Percentiles rank a stretch among this genome's conserved stretches.
These are phyloP conservation scores for Chaetorhynchus papuensis DNA, from an alignment of 2,113 vertebrate species.

Conservation along the genomic window DNA sequence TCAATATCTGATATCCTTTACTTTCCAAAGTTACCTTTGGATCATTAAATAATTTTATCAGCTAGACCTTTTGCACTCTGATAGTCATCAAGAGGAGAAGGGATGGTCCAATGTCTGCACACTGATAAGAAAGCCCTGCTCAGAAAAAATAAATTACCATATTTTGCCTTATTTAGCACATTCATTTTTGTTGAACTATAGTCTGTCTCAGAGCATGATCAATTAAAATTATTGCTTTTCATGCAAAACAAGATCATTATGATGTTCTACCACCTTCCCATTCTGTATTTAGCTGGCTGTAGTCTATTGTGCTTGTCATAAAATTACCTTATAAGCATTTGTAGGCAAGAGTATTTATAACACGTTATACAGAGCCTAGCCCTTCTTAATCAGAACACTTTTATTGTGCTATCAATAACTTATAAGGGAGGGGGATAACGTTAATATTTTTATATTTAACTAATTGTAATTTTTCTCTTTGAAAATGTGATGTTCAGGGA, in stretches of 20 bases:
- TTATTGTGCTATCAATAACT: neutral
- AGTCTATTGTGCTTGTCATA: neutral
- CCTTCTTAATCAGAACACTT: neutral
- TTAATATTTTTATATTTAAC: neutral
- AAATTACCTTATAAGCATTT: neutral
- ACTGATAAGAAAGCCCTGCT: slow-evolving; percentile 32
- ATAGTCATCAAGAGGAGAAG: slow-evolving; percentile 54
- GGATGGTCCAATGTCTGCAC: slow-evolving; percentile 2
- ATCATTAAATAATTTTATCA: slow-evolving; percentile 68
- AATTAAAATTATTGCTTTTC: slow-evolving; percentile 13
- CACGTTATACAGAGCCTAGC: neutral
- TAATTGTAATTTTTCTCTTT: neutral
- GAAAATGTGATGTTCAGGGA: neutral
- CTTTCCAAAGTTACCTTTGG: slow-evolving; percentile 50
- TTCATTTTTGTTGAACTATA: neutral
- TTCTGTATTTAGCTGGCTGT: neutral
- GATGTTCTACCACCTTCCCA: neutral
- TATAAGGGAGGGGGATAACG: neutral
- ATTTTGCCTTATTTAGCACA: slow-evolving; percentile 36
- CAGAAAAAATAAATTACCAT: slow-evolving; percentile 33
- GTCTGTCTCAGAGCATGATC: neutral
- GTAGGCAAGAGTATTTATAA: neutral
- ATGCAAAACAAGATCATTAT: slow-evolving; percentile 32
- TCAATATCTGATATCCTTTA: slow-evolving; percentile 58
- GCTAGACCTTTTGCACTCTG: slow-evolving; percentile 57